phyloP scores from a whole-genome alignment of 2,888 invertebrate genomes.

The Aproaerema taeniolella region DNA sequence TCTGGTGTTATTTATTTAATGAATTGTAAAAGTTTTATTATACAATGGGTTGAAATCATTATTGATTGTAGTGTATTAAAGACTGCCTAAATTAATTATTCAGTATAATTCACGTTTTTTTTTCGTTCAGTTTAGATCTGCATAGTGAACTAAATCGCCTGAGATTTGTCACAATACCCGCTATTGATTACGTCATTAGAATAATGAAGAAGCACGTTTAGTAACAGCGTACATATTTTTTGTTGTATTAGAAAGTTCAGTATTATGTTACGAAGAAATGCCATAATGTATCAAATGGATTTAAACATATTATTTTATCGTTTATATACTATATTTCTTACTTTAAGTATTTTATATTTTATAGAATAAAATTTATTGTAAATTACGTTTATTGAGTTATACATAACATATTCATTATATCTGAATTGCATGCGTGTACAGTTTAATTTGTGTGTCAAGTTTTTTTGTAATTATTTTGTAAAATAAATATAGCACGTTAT shows the following conservation, averaged over 20 bases:
- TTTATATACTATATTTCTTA: slow-evolving; percentile 48
- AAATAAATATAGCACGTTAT: slow-evolving; percentile 77
- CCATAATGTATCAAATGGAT: slow-evolving; percentile 72
- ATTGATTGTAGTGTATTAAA: slow-evolving; percentile 68
- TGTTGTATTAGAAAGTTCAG: slow-evolving; percentile 75
- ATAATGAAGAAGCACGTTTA: slow-evolving; percentile 11
- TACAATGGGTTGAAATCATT: slow-evolving; percentile 55
- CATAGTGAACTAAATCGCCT: slow-evolving; percentile 17
- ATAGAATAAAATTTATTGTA: slow-evolving; percentile 55
- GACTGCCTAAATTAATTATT: slow-evolving; percentile 75
- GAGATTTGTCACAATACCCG: slow-evolving; percentile 34
- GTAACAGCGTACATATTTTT: slow-evolving; percentile 61
- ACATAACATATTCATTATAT: slow-evolving; percentile 44
- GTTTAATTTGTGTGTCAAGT: slow-evolving; percentile 68
- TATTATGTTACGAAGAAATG: slow-evolving; percentile 68
- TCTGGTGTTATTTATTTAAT: slow-evolving; percentile 65
- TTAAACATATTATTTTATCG: slow-evolving; percentile 46
- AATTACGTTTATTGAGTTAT: slow-evolving; percentile 49
- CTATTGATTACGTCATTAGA: slow-evolving; percentile 32
- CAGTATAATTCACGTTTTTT: slow-evolving; percentile 58
- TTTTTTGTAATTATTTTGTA: slow-evolving; percentile 76
- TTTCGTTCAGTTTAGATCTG: slow-evolving; percentile 23
- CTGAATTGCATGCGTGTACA: slow-evolving; percentile 71
- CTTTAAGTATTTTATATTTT: slow-evolving; percentile 46
- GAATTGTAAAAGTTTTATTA: slow-evolving; percentile 44